Percentiles rank a stretch among this genome's conserved stretches.
Evolutionary conservation across 2,888 invertebrate genomes (phyloP).

Genomic region (Lamellibrachia satsuma): DNA sequence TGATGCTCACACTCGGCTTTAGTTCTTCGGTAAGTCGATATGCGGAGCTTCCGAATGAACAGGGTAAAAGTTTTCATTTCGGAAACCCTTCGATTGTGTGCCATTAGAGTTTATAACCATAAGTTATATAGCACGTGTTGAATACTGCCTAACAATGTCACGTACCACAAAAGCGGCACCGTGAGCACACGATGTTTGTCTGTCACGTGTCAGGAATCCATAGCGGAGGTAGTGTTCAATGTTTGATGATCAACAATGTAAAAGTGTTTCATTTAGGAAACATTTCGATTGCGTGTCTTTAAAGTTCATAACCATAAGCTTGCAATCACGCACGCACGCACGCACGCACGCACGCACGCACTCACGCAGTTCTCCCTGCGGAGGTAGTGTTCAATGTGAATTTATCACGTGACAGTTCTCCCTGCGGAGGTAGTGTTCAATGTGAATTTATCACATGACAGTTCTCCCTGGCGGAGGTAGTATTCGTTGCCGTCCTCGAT

Average conservation of each 20-base stretch:
- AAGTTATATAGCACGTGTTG: too few species aligned
- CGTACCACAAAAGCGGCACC: neutral
- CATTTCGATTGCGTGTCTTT: neutral
- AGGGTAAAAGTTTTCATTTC: neutral
- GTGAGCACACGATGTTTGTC: neutral
- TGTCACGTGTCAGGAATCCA: too few species aligned
- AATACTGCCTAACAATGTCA: too few species aligned
- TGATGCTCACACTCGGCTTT: slow-evolving; percentile 57
- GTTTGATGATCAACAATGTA: neutral
- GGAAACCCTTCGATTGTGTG: neutral
- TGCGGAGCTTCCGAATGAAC: neutral
- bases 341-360: neutral
- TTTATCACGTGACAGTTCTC: neutral
- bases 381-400: slow-evolving; percentile 33
- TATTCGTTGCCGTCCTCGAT: slow-evolving; percentile 39
- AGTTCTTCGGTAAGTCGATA: slow-evolving; percentile 30
- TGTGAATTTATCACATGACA: slow-evolving; percentile 25
- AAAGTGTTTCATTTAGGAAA: neutral
- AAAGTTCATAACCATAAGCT: neutral
- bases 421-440: neutral
- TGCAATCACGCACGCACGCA: neutral
- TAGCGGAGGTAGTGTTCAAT: neutral
- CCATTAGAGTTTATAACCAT: neutral
- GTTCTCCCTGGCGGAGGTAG: slow-evolving; percentile 39
- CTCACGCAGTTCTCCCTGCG: slow-evolving; percentile 36